A percentile compares a stretch with the other conserved stretches of the same genome.
Evolutionary conservation across 2,888 invertebrate species (phyloP).

Genomic region (Cephus sareptanus): DNA sequence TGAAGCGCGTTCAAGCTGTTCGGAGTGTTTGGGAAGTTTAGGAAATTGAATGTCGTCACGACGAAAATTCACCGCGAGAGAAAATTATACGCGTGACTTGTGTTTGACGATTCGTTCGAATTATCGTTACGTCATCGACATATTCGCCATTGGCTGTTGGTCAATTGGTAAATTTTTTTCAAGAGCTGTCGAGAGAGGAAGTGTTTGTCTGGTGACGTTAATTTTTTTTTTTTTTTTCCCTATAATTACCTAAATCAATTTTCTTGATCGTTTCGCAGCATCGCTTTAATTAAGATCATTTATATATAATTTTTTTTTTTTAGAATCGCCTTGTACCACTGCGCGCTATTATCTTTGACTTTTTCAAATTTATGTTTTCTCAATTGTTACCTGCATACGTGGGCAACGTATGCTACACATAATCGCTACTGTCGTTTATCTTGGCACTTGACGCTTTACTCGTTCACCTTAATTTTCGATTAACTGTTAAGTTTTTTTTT

Average conservation of each 20-base stretch:
- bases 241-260: background rate
- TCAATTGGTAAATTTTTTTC: background rate
- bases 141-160: background rate
- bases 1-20: background rate
- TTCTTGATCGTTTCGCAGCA: background rate
- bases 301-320: background rate
- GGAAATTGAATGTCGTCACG: background rate
- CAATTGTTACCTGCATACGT: background rate
- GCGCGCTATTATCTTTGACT: background rate
- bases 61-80: background rate
- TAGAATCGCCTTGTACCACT: background rate
- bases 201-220: background rate
- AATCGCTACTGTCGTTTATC: background rate
- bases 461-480: slow-evolving; percentile 4
- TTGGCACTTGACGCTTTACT: slow-evolving; percentile 2
- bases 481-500: background rate
- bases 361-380: background rate
- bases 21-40: background rate
- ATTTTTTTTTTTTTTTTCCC: background rate
- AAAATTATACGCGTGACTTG: background rate
- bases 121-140: background rate
- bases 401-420: background rate
- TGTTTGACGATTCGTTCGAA: no score
- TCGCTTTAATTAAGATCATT: background rate
- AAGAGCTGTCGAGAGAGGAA: background rate